Conservation (phyloP, 23 tunicate species). For the Oikopleura vanhoeffeni region DNA sequence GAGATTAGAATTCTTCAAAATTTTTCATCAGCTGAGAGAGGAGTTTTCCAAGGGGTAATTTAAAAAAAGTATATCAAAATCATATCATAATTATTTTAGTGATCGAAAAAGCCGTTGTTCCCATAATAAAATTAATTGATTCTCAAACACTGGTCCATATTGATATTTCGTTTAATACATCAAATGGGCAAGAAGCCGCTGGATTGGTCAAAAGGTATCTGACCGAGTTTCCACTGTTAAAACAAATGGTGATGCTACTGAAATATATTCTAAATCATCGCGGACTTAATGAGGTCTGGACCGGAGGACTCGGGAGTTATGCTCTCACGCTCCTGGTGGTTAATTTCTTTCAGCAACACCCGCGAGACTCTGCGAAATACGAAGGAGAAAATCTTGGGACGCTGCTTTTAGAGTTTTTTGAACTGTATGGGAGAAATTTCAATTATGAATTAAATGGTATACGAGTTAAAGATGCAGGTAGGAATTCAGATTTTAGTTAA, state of each 20-base stretch:
- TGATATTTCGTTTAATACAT: slow-evolving; percentile 63
- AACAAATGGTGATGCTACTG: slow-evolving; percentile 50
- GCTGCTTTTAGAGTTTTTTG: slow-evolving; percentile 67
- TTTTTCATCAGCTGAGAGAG: no score
- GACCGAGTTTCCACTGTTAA: slow-evolving; percentile 35
- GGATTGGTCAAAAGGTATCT: slow-evolving; percentile 20
- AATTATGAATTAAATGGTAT: slow-evolving; percentile 37
- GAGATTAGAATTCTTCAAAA: no score
- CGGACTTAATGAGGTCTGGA: slow-evolving; percentile 81
- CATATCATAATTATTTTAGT: background rate
- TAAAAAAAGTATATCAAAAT: background rate
- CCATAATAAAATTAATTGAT: slow-evolving; percentile 58
- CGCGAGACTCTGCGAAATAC: slow-evolving; percentile 23
- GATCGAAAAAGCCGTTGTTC: slow-evolving; percentile 19
- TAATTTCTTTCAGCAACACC: slow-evolving; percentile 41
- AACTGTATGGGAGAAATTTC: slow-evolving; percentile 64
- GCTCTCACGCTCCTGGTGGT: slow-evolving; percentile 53
- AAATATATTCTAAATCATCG: slow-evolving; percentile 58
- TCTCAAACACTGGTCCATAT: slow-evolving; percentile 33
- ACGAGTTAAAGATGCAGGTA: slow-evolving; percentile 45
- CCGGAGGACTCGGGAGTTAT: slow-evolving; percentile 79
- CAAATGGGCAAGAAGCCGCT: slow-evolving; percentile 28
- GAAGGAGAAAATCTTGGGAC: slow-evolving; percentile 42
- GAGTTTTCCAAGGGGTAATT: no score
- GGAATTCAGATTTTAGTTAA: no score